Evolutionary conservation across 2,797 vertebrate species (phyloP).

Genomic region (Morus bassanus): DNA sequence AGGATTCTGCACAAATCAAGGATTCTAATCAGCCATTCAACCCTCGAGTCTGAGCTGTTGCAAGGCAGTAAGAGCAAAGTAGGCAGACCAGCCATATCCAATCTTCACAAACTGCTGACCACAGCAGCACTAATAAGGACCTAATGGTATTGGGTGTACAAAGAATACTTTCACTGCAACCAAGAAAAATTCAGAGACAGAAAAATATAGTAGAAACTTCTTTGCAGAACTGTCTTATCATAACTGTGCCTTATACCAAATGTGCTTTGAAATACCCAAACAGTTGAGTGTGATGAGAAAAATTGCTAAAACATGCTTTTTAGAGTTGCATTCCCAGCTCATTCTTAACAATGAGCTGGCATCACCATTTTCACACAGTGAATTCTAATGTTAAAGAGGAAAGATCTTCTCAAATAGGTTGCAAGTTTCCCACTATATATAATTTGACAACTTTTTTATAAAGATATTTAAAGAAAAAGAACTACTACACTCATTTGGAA

Average conservation of each 20-base stretch:
- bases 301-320: not conserved
- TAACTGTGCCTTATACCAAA: not conserved
- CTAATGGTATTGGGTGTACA: slow-evolving; percentile 15
- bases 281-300: not conserved
- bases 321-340: not conserved
- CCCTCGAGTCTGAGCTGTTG: not conserved
- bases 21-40: not conserved
- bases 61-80: slow-evolving; percentile 42
- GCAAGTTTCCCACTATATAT: not conserved
- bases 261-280: not conserved
- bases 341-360: not conserved
- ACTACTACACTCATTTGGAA: not conserved
- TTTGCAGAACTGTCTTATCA: not conserved
- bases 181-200: not conserved
- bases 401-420: not conserved
- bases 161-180: not conserved
- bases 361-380: not conserved
- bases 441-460: not conserved
- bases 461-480: not conserved
- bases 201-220: not conserved
- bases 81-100: not conserved
- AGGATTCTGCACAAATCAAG: not conserved
- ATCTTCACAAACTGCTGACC: slow-evolving; percentile 68
- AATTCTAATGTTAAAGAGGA: not conserved
- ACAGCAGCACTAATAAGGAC: slow-evolving; percentile 25